Conservation (phyloP, 1,140 invertebrate species). For the Drosophila orena region DNA sequence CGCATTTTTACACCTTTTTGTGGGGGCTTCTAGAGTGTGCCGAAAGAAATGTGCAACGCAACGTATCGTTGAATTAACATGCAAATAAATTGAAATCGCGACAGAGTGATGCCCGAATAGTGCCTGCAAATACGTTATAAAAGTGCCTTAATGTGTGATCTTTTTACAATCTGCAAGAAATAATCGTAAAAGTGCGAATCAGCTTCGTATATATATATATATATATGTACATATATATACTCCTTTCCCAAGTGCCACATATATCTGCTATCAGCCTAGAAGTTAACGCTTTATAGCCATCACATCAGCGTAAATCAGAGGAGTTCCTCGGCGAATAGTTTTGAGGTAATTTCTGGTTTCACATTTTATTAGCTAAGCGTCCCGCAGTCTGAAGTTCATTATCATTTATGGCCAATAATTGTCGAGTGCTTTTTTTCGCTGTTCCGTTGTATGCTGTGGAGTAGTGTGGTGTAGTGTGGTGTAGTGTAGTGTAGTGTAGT, state of each 20-base stretch:
- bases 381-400: constrained; percentile 21
- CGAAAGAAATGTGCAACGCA: constrained; percentile 67
- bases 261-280: constrained; percentile 11
- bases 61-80: constrained; percentile 37
- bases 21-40: constrained; percentile 8
- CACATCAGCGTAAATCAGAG: constrained; percentile 55
- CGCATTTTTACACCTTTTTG: neutral
- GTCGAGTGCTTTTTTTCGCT: constrained; percentile 19
- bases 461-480: no score
- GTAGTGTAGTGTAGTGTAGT: neutral
- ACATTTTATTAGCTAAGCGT: constrained; percentile 19
- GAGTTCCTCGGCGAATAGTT: constrained; percentile 39
- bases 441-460: neutral
- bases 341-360: constrained; percentile 58
- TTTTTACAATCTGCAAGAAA: constrained; percentile 43
- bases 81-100: constrained; percentile 30
- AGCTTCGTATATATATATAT: constrained; percentile 14
- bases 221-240: neutral
- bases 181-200: constrained; percentile 41
- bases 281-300: constrained; percentile 41
- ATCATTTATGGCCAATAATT: constrained; percentile 50
- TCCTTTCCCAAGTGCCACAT: neutral
- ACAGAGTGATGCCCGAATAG: constrained; percentile 43
- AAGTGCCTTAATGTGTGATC: constrained; percentile 47
- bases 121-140: constrained; percentile 44